These are phyloP conservation scores for Nowickia ferox DNA, from an alignment of 2,888 invertebrate genomes.

Conservation along the genomic window DNA sequence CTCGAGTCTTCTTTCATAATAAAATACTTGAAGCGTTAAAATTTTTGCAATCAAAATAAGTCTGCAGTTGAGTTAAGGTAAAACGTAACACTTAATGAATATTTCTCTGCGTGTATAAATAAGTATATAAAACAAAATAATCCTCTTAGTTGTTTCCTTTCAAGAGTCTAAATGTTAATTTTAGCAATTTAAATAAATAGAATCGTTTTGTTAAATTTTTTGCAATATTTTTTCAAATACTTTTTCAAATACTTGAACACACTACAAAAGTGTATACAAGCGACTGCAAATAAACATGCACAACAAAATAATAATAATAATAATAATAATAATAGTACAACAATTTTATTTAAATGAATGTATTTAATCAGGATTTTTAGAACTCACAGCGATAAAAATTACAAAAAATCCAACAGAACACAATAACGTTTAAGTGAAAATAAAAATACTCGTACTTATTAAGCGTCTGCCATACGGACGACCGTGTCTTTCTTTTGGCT, in stretches of 20 bases:
- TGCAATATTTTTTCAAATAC: slow-evolving; percentile 17
- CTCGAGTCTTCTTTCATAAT: not conserved
- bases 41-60: not conserved
- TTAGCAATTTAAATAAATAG: slow-evolving; percentile 69
- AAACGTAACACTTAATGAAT: not conserved
- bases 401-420: slow-evolving; percentile 4
- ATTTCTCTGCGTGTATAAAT: slow-evolving; percentile 5
- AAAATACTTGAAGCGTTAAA: not conserved
- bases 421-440: slow-evolving; percentile 39
- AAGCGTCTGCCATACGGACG: slow-evolving; percentile 19
- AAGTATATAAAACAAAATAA: slow-evolving; percentile 5
- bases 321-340: slow-evolving; percentile 9
- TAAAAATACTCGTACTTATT: slow-evolving; percentile 34
- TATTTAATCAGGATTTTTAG: slow-evolving; percentile 68
- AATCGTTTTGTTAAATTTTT: slow-evolving; percentile 60
- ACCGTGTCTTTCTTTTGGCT: slow-evolving; percentile 13
- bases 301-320: slow-evolving; percentile 24
- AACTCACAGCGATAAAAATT: slow-evolving; percentile 23
- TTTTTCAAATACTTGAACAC: not conserved
- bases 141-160: not conserved
- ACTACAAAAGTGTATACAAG: not conserved
- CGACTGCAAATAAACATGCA: not conserved
- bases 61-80: not conserved
- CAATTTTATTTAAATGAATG: slow-evolving; percentile 63
- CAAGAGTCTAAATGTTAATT: slow-evolving; percentile 59